phyloP scores from a whole-genome alignment of 2,888 invertebrate genomes.

The Ennomos fuscantarius region DNA sequence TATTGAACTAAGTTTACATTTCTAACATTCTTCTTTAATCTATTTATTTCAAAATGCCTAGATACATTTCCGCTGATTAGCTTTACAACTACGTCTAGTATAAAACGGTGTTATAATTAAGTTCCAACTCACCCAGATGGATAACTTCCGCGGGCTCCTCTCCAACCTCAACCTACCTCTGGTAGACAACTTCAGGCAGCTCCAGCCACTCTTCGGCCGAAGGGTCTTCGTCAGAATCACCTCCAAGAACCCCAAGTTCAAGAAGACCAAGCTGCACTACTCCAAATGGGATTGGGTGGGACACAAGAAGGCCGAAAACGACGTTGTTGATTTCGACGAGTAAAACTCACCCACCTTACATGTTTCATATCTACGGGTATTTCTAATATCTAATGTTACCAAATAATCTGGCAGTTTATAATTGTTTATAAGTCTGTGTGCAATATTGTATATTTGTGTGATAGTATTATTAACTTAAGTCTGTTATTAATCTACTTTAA shows the following conservation, averaged over 20 bases:
- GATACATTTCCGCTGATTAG: too few species aligned
- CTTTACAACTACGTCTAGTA: too few species aligned
- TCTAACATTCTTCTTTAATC: too few species aligned
- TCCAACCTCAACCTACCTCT: conserved; percentile 86
- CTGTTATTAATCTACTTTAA: conserved; percentile 35
- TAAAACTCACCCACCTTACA: conserved; percentile 45
- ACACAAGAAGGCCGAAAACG: conserved; percentile 79
- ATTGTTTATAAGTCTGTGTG: conserved; percentile 56
- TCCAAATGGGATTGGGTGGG: conserved; percentile 88
- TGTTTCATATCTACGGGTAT: conserved; percentile 29
- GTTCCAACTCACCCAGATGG: conserved; percentile 76
- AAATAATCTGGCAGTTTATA: conserved; percentile 34
- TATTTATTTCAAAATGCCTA: too few species aligned
- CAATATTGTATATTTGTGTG: conserved; percentile 59
- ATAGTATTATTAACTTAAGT: conserved; percentile 49
- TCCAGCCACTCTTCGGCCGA: conserved; percentile 88
- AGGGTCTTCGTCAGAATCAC: conserved; percentile 88
- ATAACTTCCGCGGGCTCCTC: conserved; percentile 87
- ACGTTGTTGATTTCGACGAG: conserved; percentile 77
- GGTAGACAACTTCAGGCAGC: conserved; percentile 88
- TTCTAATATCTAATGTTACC: conserved; percentile 30
- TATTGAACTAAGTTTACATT: too few species aligned
- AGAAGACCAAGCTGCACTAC: conserved; percentile 84
- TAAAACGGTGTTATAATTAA: not conserved
- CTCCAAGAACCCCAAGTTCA: conserved; percentile 83